Percentiles rank a stretch among this genome's conserved stretches.
Conservation (phyloP, 2,797 vertebrate species). For the Jordanella pulchra region DNA sequence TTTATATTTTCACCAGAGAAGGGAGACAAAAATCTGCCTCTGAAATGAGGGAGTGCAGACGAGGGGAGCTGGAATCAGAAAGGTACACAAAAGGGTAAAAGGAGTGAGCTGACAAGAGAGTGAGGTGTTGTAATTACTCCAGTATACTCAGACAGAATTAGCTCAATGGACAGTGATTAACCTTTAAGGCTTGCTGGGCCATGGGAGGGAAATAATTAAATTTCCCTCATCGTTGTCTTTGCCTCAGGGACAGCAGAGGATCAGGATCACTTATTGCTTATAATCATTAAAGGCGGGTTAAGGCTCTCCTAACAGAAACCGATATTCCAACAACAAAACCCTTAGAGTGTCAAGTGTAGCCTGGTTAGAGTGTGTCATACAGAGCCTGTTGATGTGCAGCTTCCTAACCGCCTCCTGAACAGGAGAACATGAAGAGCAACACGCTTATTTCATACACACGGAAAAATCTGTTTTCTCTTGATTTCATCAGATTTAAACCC, state of each 20-base stretch:
- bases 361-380: constrained; percentile 13
- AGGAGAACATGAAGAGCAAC: background rate
- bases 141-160: constrained; percentile 72
- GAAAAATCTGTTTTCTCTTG: background rate
- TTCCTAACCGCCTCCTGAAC: background rate
- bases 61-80: constrained; percentile 23
- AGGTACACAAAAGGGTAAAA: constrained; percentile 32
- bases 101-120: constrained; percentile 20
- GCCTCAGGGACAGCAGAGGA: constrained; percentile 53
- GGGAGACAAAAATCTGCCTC: background rate
- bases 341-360: constrained; percentile 15
- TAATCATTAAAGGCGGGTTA: constrained; percentile 53
- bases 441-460: background rate
- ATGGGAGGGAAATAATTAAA: constrained; percentile 79
- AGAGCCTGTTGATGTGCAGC: constrained; percentile 3
- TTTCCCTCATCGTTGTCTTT: constrained; percentile 44
- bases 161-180: constrained; percentile 80
- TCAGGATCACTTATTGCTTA: constrained; percentile 59
- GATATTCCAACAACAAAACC: constrained; percentile 39
- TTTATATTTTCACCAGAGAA: background rate
- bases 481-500: background rate
- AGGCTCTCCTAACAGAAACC: constrained; percentile 50
- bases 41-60: constrained; percentile 7
- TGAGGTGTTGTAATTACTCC: constrained; percentile 71
- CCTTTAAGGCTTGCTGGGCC: constrained; percentile 78